Evolutionary conservation across 92 coral and sea anemone species (phyloP), one percentile per base, ranked within the genome.

Genomic region (Zoanthus sociatus): DNA sequence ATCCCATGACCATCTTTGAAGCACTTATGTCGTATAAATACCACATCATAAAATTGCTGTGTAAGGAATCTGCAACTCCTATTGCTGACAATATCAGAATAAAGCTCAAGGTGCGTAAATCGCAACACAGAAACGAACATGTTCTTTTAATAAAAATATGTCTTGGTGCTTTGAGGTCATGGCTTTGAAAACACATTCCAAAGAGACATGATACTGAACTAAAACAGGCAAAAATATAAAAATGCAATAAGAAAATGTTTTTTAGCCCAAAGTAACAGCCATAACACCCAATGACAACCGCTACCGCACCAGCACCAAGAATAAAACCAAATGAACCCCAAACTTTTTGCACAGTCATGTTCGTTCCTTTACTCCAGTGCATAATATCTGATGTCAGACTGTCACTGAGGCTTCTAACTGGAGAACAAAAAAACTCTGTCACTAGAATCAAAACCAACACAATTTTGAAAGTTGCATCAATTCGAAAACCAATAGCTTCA

Each of bases 31-130:
- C 99, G 45, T 92, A 95, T 13, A 97, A 83, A 78, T 97, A 97
- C 99, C 99, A 97, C 98, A 97, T 95, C 94, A 97, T 90, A 71
- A 89, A 97, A 73, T 90, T 97, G 73, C 91, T 90, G 89, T 92
- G 92, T 14, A 93, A 87, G 26, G 99, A 97, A 77, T 97, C 98
- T 13, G 99, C 98, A 26, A 93, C 89, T n/a, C 99, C 99, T 47
- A 95, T 92, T 31, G 87, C 92, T 54, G 91, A 92, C 61, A 97
- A 84, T 82, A 96, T 85, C 13, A 94, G 88, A 47, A 97, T 81
- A 66, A 92, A 92, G 17, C 96, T 89, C 71, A 97, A 73, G 47
- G 90, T 87, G 73, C 92, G 89, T 61, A 96, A 71, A 78, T 92
- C 92, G 78, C 96, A 93, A 73, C 96, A 92, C 14, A 96, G 83